Base-by-base conservation (phyloP, 2,797 vertebrate genomes). In the Pelochelys cantorii region DNA sequence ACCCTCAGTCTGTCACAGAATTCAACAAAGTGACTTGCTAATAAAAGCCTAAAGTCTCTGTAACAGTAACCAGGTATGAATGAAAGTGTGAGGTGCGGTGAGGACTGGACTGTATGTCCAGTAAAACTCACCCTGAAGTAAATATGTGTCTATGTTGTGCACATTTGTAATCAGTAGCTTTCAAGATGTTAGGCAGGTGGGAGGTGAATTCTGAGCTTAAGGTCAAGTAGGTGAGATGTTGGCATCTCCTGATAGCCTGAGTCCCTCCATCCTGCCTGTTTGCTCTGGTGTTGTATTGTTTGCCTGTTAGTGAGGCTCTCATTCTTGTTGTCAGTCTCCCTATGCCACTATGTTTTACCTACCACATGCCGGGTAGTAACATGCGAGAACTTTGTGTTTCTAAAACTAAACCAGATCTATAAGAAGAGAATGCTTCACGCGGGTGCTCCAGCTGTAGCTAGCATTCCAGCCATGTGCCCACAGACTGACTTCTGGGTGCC, bases 51-150 rank as follows among this genome's bases (percentile, higher is more conserved):
- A 68, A 68, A 8, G 62, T 68, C 31, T 10, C n/a, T 71, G 22
- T 71, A n/a, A 37, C 11, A 34, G n/a, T 34, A 8, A 37, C 10
- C n/a, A 71, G n/a, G 65, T 71, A 71, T 31, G 20, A 71, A 22
- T 37, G 65, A 22, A 18, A 20, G 22, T 71, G 65, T 37, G 65
- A 71, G 8, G n/a, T 37, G n/a, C 34, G 15, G 18, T 37, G n/a
- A 71, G 2, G 57, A 65, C n/a, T 0, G 0, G 2, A 14, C 2
- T n/a, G 37, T 18, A 9, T 13, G 10, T 1, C 27, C 22, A 37
- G 2, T 17, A 11, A 88, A 87, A 79, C 2, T 60, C 27, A 71
- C 88, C 59, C 56, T 0, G 0, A 60, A 48, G 31, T 1, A 71
- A 48, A 89, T 0, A 5, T 1, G 15, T 7, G 20, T 62, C 52